Evolutionary conservation across 1,140 invertebrate genomes (phyloP).

Genomic region (Microplitis demolitor): DNA sequence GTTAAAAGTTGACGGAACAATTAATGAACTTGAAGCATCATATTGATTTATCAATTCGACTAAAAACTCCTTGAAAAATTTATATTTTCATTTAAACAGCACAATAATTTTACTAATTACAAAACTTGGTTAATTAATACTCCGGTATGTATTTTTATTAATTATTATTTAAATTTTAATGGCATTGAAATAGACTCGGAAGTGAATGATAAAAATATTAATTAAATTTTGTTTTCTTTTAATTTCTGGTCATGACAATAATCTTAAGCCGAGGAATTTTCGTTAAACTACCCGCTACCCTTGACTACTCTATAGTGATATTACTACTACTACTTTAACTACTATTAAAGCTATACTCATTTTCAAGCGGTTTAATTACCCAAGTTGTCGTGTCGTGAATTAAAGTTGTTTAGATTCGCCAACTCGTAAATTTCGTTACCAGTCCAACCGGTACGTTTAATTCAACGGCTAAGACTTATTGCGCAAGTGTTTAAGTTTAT

Average conservation of each 20-base stretch:
- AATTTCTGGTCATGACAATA: background rate
- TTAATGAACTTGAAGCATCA: too few species aligned
- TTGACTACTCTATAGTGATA: background rate
- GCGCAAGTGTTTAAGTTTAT: constrained; percentile 7
- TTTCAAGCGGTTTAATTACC: constrained; percentile 21
- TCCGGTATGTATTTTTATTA: too few species aligned
- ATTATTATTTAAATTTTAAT: too few species aligned
- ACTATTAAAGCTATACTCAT: background rate
- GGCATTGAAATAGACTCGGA: too few species aligned
- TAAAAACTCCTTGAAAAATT: too few species aligned
- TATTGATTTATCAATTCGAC: too few species aligned
- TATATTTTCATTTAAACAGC: too few species aligned
- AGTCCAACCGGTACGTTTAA: constrained; percentile 3
- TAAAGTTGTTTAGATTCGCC: constrained; percentile 21
- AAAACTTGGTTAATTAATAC: too few species aligned
- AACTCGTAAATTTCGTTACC: constrained; percentile 18
- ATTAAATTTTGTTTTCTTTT: background rate
- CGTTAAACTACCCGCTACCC: background rate
- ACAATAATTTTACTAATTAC: too few species aligned
- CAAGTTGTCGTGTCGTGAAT: constrained; percentile 16
- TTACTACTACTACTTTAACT: background rate
- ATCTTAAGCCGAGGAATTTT: background rate
- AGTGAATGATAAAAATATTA: too few species aligned
- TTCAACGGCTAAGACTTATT: constrained; percentile 2
- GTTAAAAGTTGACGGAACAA: too few species aligned